Evolutionary conservation across 2,888 invertebrate species (phyloP).

Genomic region (Malacosoma neustria): DNA sequence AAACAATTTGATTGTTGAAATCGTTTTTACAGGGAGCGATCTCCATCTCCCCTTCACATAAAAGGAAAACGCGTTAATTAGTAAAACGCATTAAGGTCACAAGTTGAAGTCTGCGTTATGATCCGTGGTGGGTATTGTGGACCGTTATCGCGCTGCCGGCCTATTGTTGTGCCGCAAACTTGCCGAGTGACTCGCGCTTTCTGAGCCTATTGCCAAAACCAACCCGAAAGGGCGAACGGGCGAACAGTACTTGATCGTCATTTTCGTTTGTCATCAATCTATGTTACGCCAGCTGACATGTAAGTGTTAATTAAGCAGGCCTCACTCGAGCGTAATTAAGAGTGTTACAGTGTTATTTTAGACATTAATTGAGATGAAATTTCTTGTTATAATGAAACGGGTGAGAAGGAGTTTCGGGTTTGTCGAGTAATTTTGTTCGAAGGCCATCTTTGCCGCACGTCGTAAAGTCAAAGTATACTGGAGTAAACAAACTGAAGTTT

Average conservation of each 20-base stretch:
- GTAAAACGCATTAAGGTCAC: slow-evolving; percentile 63
- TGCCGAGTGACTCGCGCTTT: slow-evolving; percentile 63
- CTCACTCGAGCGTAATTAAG: slow-evolving; percentile 73
- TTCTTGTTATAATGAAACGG: slow-evolving; percentile 64
- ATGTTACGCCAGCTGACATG: slow-evolving; percentile 70
- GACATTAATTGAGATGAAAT: slow-evolving; percentile 74
- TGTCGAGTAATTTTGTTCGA: slow-evolving; percentile 51
- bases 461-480: slow-evolving; percentile 42
- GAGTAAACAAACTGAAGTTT: slow-evolving; percentile 58
- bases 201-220: slow-evolving; percentile 39
- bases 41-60: too few species aligned
- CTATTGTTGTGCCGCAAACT: slow-evolving; percentile 56
- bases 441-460: slow-evolving; percentile 44
- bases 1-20: too few species aligned
- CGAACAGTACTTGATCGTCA: slow-evolving; percentile 60
- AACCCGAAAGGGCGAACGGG: slow-evolving; percentile 53
- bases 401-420: slow-evolving; percentile 28
- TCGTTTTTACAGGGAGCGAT: too few species aligned
- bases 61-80: too few species aligned
- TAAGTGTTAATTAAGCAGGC: slow-evolving; percentile 74
- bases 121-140: slow-evolving; percentile 44
- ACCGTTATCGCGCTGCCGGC: slow-evolving; percentile 29
- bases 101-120: slow-evolving; percentile 52
- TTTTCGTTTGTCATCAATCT: slow-evolving; percentile 75
- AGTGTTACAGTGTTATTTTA: slow-evolving; percentile 73